Evolutionary conservation across 2,113 vertebrate genomes (phyloP), one percentile per base, ranked within the genome.

Genomic region (Xerus inauris): DNA sequence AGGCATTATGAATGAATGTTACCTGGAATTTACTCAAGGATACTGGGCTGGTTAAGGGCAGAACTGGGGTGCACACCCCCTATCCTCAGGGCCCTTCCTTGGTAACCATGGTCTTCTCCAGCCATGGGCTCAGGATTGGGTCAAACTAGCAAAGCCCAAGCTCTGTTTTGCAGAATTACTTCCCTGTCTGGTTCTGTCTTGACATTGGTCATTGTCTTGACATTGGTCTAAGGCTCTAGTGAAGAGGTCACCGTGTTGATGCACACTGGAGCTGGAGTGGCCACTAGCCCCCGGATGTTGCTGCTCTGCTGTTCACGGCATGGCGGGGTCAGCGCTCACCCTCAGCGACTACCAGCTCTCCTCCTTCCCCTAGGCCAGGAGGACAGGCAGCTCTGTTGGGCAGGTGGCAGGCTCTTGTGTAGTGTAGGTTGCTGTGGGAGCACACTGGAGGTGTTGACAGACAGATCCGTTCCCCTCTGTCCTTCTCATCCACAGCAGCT

Each of bases 271-370:
- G 19, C 16, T 2, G 0, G 35, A 30, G 22, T 24, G 35, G 40
- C 57, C 1, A 0, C 32, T 54, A 28, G 26, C 0, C 8, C 57
- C 2, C 1, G 8, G 8, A 10, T 4, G 3, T 13, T 0, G 8
- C 38, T n/a, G 7, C 10, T 67, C 40, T 69, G 91, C 47, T 45
- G 38, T 17, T 45, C 57, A 6, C n/a, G 30, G 84, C 26, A 3
- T 22, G n/a, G n/a, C 14, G 0, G 1, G 26, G 57, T 26, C 17
- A 26, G 19, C 0, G 0, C 30, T 47, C 62, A 30, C 2, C 22
- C 11, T 5, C 8, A 7, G 45, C 17, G 9, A 47, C 40, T 32
- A 24, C 30, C 45, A 32, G 17, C 16, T 47, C 9, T 35, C 26
- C 12, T 35, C 57, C 32, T 72, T 42, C 24, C 30, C 62, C 22